Percentiles rank a stretch among this genome's conserved stretches.
phyloP scores from a whole-genome alignment of 2,797 vertebrate species.

The Mormyrops attenuatus region DNA sequence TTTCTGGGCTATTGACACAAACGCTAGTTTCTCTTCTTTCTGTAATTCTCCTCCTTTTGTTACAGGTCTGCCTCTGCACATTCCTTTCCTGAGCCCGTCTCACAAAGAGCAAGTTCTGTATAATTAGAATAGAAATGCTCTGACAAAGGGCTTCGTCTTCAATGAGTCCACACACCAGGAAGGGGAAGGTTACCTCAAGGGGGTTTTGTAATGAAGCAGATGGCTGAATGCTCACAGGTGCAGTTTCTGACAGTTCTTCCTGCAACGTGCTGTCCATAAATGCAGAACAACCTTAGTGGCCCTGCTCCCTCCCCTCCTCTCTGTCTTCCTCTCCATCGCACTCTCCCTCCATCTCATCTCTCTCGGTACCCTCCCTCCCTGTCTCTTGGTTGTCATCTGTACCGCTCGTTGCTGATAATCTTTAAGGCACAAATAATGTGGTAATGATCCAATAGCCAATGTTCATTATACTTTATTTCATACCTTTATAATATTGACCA shows the following conservation, averaged over 20 bases:
- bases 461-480: slow-evolving; percentile 62
- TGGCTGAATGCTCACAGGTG: slow-evolving; percentile 62
- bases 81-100: slow-evolving; percentile 39
- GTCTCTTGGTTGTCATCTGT: neutral
- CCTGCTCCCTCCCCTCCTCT: slow-evolving; percentile 19
- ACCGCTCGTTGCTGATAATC: neutral
- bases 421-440: neutral
- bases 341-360: neutral
- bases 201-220: slow-evolving; percentile 74
- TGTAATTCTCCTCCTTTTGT: neutral
- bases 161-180: slow-evolving; percentile 54
- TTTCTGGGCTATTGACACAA: neutral
- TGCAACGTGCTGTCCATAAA: slow-evolving; percentile 52
- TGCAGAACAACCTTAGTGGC: slow-evolving; percentile 55
- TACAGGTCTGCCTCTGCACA: neutral
- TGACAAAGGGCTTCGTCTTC: slow-evolving; percentile 68
- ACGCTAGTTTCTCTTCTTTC: neutral
- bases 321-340: neutral
- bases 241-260: slow-evolving; percentile 55
- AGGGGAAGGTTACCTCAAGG: slow-evolving; percentile 70
- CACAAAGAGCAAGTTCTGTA: slow-evolving; percentile 54
- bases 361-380: neutral
- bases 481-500: slow-evolving; percentile 61
- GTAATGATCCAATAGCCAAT: slow-evolving; percentile 24
- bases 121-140: slow-evolving; percentile 69